Evolutionary conservation across 2,797 vertebrate genomes (phyloP), one percentile per base, ranked within the genome.

Genomic region (Coracias cyanogaster): DNA sequence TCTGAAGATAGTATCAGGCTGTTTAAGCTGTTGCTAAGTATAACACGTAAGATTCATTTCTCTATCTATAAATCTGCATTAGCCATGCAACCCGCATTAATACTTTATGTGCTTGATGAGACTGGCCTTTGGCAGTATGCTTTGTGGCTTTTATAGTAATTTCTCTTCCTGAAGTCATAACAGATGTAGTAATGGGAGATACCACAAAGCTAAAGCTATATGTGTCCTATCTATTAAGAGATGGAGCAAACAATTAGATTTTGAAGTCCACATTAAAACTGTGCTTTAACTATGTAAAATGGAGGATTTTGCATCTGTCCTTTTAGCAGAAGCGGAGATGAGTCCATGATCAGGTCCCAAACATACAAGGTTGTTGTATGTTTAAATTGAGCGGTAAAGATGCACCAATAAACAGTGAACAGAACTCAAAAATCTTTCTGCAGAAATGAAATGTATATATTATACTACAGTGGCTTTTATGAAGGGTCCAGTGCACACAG

Each of bases 21-120:
- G 84, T 96, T 95, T 60, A 95, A 82, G 67, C 89, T 91, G 95
- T 94, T 96, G 93, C 94, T 96, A 97, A 96, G 94, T 95, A 93
- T 97, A 95, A 88, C 82, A n/a, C 46, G 52, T 37, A 91, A 87
- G 93, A 93, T 83, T 96, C 46, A 90, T 93, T 91, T 94, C 86
- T 89, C 60, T 89, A 9, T 94, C 89, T 91, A 77, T 94, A 96
- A 96, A 82, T 86, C 73, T 93, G 57, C 76, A 82, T 93, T 94
- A 93, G 76, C 76, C 21, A 14, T 71, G 60, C 86, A 91, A 60
- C 41, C 18, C 94, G 41, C 76, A 86, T 95, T 95, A 94, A 86
- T 96, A 81, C 77, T 90, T 91, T 60, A 88, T 88, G 76, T 69
- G n/a, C 64, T 73, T 82, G 71, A 43, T 89, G 79, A 88, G 89